Conservation (phyloP, 1,140 invertebrate species). For the Colletes gigas region DNA sequence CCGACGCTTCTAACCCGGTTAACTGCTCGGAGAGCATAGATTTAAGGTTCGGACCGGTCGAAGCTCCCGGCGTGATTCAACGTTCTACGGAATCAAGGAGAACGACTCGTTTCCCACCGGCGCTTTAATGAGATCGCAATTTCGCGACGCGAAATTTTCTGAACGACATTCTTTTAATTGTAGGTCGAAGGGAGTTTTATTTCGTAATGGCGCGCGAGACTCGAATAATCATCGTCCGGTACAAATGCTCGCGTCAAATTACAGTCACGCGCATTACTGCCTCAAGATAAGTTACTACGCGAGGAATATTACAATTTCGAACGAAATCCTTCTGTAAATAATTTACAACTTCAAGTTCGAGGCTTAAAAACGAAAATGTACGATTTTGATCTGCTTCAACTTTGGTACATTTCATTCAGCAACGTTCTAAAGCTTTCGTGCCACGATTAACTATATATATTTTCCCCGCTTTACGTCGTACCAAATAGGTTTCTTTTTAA, state of each 20-base stretch:
- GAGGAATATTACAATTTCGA: too few species aligned
- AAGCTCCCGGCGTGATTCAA: not conserved
- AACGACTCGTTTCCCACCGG: not conserved
- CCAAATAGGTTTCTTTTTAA: too few species aligned
- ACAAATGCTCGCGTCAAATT: not conserved
- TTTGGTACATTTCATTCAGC: too few species aligned
- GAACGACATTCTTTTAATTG: constrained; percentile 4
- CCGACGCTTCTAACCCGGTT: constrained; percentile 34
- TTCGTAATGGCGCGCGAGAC: not conserved
- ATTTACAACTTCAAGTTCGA: too few species aligned
- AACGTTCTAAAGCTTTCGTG: too few species aligned
- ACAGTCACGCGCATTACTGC: too few species aligned
- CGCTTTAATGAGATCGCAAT: constrained; percentile 20
- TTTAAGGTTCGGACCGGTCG: constrained; percentile 9
- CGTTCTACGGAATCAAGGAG: not conserved
- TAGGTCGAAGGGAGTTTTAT: not conserved
- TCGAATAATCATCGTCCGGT: not conserved
- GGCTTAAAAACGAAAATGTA: too few species aligned
- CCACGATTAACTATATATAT: too few species aligned
- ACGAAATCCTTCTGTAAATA: too few species aligned
- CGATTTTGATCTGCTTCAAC: too few species aligned
- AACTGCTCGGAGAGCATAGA: constrained; percentile 28
- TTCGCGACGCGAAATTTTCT: not conserved
- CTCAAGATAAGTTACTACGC: too few species aligned
- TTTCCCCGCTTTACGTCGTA: too few species aligned